Evolutionary conservation across 2,113 vertebrate genomes (phyloP).

Genomic region (Lycaon pictus): DNA sequence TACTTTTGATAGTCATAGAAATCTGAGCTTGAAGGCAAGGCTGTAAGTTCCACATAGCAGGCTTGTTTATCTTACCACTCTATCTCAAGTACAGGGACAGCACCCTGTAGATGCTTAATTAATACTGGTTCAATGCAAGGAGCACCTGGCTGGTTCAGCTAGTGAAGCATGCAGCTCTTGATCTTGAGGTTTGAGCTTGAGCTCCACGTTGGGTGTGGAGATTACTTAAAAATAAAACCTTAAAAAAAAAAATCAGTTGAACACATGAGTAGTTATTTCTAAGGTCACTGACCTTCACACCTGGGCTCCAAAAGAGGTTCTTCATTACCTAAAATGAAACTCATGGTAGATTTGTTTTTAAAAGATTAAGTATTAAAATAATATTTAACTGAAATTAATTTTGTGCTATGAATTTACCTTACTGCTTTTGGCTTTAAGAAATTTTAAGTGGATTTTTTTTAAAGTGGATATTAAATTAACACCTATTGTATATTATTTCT

Average conservation of each 20-base stretch:
- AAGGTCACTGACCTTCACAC: constrained; percentile 23
- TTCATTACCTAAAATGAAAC: constrained; percentile 51
- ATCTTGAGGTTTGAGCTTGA: background rate
- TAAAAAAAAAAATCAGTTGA: background rate
- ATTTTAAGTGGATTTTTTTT: background rate
- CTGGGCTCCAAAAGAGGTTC: constrained; percentile 22
- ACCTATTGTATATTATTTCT: background rate
- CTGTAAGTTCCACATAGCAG: background rate
- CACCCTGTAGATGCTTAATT: background rate
- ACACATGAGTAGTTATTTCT: background rate
- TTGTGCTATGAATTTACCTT: background rate
- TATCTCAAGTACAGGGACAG: background rate
- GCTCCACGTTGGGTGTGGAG: background rate
- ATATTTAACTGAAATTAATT: constrained; percentile 9
- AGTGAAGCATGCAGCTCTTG: background rate
- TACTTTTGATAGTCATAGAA: background rate
- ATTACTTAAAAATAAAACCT: background rate
- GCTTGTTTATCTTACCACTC: background rate
- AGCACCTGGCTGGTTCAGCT: background rate
- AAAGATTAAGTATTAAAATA: constrained; percentile 21
- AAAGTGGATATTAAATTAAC: constrained; percentile 9
- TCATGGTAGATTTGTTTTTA: background rate
- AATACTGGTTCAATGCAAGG: background rate
- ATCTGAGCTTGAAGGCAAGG: background rate
- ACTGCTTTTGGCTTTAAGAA: constrained; percentile 23